Percentiles rank a stretch among this genome's conserved stretches.
Conservation (phyloP, 2,113 vertebrate genomes). For the Daphoenositta chrysoptera region DNA sequence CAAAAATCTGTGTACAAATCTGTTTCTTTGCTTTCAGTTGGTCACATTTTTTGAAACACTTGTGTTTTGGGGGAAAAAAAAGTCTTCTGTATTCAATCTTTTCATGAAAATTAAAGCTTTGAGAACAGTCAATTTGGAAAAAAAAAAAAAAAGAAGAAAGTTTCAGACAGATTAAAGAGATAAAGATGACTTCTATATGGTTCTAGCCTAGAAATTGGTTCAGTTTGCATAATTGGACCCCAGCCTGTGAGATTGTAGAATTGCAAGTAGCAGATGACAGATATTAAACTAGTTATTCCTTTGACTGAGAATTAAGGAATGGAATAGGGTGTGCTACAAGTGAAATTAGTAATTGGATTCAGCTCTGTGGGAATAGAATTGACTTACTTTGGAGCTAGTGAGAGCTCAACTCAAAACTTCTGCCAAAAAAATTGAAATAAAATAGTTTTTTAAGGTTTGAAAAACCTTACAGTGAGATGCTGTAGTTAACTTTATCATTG, state of each 20-base stretch:
- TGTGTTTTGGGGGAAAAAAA: neutral
- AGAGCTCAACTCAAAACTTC: neutral
- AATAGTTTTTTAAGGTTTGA: neutral
- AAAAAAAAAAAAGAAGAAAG: neutral
- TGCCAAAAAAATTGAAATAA: neutral
- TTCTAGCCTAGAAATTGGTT: neutral
- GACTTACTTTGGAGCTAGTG: neutral
- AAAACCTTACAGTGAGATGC: neutral
- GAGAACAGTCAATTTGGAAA: neutral
- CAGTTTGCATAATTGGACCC: neutral
- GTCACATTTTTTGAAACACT: conserved; percentile 12
- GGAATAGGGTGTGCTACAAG: conserved; percentile 10
- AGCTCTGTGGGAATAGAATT: neutral
- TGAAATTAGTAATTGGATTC: conserved; percentile 28
- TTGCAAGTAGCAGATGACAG: conserved; percentile 29
- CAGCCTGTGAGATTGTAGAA: neutral
- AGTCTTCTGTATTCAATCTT: neutral
- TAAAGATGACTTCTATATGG: neutral
- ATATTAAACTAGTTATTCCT: conserved; percentile 31
- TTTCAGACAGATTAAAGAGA: neutral
- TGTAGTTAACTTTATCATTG: neutral
- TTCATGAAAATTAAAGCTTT: conserved; percentile 7
- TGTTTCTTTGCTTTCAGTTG: conserved; percentile 16
- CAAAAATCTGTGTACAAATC: conserved; percentile 41
- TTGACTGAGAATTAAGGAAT: conserved; percentile 30